Evolutionary conservation across 2,113 vertebrate species (phyloP).

Genomic region (Vombatus ursinus): DNA sequence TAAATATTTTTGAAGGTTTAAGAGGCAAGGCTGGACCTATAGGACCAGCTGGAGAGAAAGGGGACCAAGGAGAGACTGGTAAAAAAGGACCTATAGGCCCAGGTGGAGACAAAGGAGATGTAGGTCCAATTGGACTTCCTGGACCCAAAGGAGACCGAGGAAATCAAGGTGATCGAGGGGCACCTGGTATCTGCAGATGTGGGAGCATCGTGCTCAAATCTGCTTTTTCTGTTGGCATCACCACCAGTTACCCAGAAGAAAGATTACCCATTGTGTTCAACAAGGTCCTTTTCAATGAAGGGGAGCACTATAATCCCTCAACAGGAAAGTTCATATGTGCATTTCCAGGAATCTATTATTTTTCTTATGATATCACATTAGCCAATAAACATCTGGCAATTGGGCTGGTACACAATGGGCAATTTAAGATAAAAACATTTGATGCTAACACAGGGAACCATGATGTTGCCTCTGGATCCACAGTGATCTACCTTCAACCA

Average conservation of each 20-base stretch:
- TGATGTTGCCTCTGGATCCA: constrained; percentile 96
- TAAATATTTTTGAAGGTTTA: constrained; percentile 88
- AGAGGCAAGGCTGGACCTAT: constrained; percentile 92
- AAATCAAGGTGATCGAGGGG: constrained; percentile 86
- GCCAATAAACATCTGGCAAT: constrained; percentile 98
- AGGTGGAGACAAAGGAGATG: constrained; percentile 86
- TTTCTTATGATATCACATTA: constrained; percentile 98
- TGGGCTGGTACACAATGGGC: constrained; percentile 94
- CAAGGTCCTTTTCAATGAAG: constrained; percentile 96
- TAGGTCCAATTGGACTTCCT: constrained; percentile 84
- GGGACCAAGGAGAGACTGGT: constrained; percentile 91
- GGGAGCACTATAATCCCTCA: constrained; percentile 93
- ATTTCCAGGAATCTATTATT: constrained; percentile 96
- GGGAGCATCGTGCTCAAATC: constrained; percentile 94
- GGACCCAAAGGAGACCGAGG: constrained; percentile 93
- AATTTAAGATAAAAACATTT: constrained; percentile 96
- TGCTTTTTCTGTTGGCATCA: constrained; percentile 97
- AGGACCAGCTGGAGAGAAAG: constrained; percentile 92
- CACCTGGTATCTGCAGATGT: constrained; percentile 91
- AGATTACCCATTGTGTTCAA: constrained; percentile 95
- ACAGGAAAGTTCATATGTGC: constrained; percentile 98
- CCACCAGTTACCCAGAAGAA: constrained; percentile 96
- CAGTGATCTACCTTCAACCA: constrained; percentile 93
- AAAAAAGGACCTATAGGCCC: constrained; percentile 92
- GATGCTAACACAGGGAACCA: constrained; percentile 99